phyloP scores from a whole-genome alignment of 30 jellyfish, hydroid and myxozoan species.

The Mastigias papua region DNA sequence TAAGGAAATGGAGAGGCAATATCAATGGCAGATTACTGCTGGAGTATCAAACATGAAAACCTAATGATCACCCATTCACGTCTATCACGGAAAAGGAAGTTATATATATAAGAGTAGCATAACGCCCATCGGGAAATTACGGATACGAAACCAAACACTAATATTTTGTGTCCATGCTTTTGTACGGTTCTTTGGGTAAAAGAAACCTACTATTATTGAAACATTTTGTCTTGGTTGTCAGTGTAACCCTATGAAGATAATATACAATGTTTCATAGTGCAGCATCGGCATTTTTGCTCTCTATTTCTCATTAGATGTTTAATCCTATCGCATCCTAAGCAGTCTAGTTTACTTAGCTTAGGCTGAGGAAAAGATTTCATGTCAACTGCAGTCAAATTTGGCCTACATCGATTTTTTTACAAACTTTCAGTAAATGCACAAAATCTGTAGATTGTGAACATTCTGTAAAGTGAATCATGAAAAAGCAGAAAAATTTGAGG shows the following conservation, averaged over 20 bases:
- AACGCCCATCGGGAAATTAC: not conserved
- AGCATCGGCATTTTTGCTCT: not conserved
- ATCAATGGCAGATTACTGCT: constrained; percentile 35
- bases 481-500: constrained; percentile 28
- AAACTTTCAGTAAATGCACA: constrained; percentile 1
- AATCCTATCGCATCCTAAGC: not conserved
- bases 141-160: not conserved
- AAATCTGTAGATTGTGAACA: not conserved
- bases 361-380: not conserved
- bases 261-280: not conserved
- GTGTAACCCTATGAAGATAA: no score
- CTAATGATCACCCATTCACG: constrained; percentile 1
- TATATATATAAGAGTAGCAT: not conserved
- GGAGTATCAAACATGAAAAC: constrained; percentile 14
- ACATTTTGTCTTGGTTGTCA: no score
- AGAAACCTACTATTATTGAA: not conserved
- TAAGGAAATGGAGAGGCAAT: constrained; percentile 36
- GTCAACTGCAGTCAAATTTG: not conserved
- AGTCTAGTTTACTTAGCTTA: not conserved
- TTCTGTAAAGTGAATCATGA: not conserved
- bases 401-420: not conserved
- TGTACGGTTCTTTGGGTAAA: not conserved
- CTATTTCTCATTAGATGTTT: not conserved
- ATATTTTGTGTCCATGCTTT: not conserved
- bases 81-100: constrained; percentile 31